Base-by-base conservation (phyloP, 2,797 vertebrate species). In the Poecile montanus region DNA sequence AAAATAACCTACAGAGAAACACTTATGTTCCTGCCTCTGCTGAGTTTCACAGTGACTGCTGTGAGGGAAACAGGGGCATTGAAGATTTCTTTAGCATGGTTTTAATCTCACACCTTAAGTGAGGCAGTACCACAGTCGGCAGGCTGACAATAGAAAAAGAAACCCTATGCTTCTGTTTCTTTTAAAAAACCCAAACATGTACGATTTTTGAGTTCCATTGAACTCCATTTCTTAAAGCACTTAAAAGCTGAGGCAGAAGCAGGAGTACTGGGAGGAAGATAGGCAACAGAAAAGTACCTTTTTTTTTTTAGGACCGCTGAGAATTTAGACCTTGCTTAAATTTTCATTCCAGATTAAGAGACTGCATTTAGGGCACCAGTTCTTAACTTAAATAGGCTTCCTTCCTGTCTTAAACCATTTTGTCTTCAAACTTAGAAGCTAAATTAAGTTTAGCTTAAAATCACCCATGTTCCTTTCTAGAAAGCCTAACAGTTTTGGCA, bases 191-290 rank as follows among this genome's bases (percentile, higher is more conserved):
- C 38, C 34, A n/a, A 77, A 62, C 9, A 38, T 0, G 0, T 38
- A 62, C 42, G 7, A 15, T n/a, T 66, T 77, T 34, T 12, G 8
- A 71, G 32, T 72, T 63, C 38, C 62, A 9, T 1, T 36, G 36
- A 92, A 89, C 48, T 15, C 47, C 34, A 2, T 53, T 61, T 67
- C 21, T 47, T 51, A 81, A 61, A 86, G 45, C 56, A 60, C 20
- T 65, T 66, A 30, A 63, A 93, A 88, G 51, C 60, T 60, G 73
- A 88, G 66, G 79, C 73, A 84, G 73, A 72, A 92, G 38, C 72
- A 91, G 81, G 47, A 56, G 47, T 65, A 58, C 44, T 47, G 70
- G 75, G 27, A 84, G 27, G 51, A 88, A 58, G 38, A 6, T 20
- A 9, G 58, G 72, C n/a, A 85, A 89, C 6, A 61, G 34, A 38